Conservation (phyloP, 2,888 invertebrate genomes). For the Ennomos fuscantarius region DNA sequence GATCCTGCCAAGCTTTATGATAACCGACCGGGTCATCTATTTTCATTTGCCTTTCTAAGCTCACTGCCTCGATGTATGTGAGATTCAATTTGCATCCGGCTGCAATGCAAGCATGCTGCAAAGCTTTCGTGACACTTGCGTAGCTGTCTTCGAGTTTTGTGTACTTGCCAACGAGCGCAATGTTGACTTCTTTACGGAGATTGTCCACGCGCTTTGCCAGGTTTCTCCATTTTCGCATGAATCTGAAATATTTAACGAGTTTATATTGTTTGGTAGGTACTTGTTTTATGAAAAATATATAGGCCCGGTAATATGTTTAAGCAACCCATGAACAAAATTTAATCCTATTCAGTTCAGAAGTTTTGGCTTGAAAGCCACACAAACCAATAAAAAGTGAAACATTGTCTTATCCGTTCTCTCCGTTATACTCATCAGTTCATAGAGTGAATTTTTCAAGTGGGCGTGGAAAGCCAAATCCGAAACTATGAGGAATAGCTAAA, state of each 20-base stretch:
- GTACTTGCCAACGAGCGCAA: conserved; percentile 98
- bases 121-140: conserved; percentile 97
- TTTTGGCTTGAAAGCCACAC: too few species aligned
- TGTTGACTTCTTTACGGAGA: conserved; percentile 93
- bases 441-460: too few species aligned
- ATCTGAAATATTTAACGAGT: conserved; percentile 64
- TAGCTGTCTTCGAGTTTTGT: conserved; percentile 98
- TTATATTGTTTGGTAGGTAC: too few species aligned
- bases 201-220: conserved; percentile 94
- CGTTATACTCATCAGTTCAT: too few species aligned
- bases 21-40: conserved; percentile 92
- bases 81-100: conserved; percentile 93
- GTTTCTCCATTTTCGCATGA: conserved; percentile 96
- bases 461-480: too few species aligned
- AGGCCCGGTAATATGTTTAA: too few species aligned
- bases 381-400: too few species aligned
- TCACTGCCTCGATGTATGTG: conserved; percentile 96
- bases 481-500: too few species aligned
- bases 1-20: conserved; percentile 96
- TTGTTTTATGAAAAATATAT: too few species aligned
- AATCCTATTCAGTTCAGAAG: too few species aligned
- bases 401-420: too few species aligned
- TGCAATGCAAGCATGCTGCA: conserved; percentile 96
- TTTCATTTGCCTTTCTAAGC: conserved; percentile 91
- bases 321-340: too few species aligned